Conservation (phyloP, 2,888 invertebrate species). For the Protodeltote pygarga region DNA sequence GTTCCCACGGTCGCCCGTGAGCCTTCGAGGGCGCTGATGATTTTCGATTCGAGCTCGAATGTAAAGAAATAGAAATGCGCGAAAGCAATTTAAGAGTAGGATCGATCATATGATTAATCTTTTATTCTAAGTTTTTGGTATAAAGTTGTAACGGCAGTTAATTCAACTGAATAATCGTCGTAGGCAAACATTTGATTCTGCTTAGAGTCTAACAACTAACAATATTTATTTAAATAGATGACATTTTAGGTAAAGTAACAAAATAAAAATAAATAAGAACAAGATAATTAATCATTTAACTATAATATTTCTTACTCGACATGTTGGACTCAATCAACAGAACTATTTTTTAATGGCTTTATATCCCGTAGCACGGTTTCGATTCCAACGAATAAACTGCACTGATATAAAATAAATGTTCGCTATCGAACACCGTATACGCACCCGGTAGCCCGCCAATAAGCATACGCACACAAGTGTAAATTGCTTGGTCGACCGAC, state of each 20-base stretch:
- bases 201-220: background rate
- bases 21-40: conserved; percentile 36
- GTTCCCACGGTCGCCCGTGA: conserved; percentile 65
- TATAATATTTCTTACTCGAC: too few species aligned
- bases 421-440: conserved; percentile 28
- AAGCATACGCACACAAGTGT: conserved; percentile 56
- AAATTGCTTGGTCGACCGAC: conserved; percentile 65
- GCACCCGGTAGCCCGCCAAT: conserved; percentile 37
- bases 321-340: too few species aligned
- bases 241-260: background rate
- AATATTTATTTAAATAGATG: background rate
- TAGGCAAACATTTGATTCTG: too few species aligned
- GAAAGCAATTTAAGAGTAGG: background rate
- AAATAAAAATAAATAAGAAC: background rate
- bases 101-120: too few species aligned
- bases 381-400: too few species aligned
- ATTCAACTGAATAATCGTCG: too few species aligned
- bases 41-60: conserved; percentile 41
- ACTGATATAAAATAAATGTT: conserved; percentile 16
- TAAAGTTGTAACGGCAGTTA: too few species aligned
- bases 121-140: too few species aligned
- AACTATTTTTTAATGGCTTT: too few species aligned
- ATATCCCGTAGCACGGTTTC: too few species aligned
- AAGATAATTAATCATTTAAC: background rate
- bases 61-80: background rate